Conservation (phyloP, 2,113 vertebrate species). For the Nothoprocta pentlandii region DNA sequence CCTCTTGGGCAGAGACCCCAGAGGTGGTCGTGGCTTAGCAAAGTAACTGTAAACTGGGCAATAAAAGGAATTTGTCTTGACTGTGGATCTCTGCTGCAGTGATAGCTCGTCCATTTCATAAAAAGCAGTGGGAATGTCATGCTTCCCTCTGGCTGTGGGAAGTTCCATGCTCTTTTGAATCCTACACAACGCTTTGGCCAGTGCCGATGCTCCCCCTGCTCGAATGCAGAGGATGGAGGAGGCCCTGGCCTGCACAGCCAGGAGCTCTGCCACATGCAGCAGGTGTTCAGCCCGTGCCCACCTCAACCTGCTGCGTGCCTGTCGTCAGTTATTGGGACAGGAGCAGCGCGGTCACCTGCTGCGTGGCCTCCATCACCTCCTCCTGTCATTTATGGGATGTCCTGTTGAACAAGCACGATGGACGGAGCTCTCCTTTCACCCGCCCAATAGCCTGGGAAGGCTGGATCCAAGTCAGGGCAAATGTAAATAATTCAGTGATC, state of each 20-base stretch:
- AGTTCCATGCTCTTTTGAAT: not conserved
- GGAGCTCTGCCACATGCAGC: not conserved
- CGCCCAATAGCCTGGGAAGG: not conserved
- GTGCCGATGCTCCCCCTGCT: not conserved
- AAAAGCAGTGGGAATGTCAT: not conserved
- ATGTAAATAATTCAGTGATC: not conserved
- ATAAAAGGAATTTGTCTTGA: not conserved
- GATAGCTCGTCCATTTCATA: not conserved
- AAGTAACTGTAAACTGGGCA: not conserved
- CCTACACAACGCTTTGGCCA: not conserved
- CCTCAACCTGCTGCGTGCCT: not conserved
- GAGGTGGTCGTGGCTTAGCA: not conserved
- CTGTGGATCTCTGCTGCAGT: not conserved
- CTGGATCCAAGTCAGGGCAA: not conserved
- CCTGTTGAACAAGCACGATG: not conserved
- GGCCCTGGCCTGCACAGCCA: not conserved
- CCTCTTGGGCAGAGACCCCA: not conserved
- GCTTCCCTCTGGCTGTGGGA: not conserved
- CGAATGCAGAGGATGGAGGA: not conserved
- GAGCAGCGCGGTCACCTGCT: not conserved
- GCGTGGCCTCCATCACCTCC: not conserved
- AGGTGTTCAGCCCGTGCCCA: not conserved
- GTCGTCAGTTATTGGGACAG: not conserved
- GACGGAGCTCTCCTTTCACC: not conserved
- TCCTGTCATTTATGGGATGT: not conserved